Evolutionary conservation across 2,888 invertebrate genomes (phyloP).

Genomic region (Acleris holmiana): DNA sequence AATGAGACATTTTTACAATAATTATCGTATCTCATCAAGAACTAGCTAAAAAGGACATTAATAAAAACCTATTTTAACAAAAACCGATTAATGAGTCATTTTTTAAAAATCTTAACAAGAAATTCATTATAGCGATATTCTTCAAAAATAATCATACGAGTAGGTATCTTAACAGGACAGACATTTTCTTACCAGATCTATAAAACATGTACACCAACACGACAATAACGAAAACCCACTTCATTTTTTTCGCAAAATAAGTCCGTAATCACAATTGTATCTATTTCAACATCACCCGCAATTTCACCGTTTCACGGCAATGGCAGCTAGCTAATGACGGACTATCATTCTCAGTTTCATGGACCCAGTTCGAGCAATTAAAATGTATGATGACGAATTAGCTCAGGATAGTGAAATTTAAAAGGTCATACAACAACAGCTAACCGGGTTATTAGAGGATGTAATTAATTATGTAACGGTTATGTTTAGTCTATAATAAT

Average conservation of each 20-base stretch:
- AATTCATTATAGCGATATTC: too few species aligned
- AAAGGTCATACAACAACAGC: slow-evolving; percentile 43
- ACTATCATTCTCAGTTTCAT: not conserved
- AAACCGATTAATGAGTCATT: too few species aligned
- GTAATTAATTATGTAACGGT: slow-evolving; percentile 15
- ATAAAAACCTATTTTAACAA: too few species aligned
- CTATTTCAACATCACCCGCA: slow-evolving; percentile 14
- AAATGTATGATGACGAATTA: slow-evolving; percentile 39
- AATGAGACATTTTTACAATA: too few species aligned
- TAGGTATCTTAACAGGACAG: too few species aligned
- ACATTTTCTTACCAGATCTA: slow-evolving; percentile 62
- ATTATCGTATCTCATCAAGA: too few species aligned
- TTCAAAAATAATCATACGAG: too few species aligned
- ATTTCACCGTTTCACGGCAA: slow-evolving; percentile 19
- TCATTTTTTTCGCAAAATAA: slow-evolving; percentile 52
- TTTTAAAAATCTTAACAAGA: too few species aligned
- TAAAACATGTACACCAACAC: slow-evolving; percentile 66
- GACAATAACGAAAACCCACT: slow-evolving; percentile 66
- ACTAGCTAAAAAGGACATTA: too few species aligned
- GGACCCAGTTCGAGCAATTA: slow-evolving; percentile 35
- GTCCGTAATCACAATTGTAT: too few species aligned
- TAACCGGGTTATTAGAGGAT: slow-evolving; percentile 32
- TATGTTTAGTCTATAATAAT: not conserved
- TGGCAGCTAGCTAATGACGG: slow-evolving; percentile 20
- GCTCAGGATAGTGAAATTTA: slow-evolving; percentile 42